phyloP scores from a whole-genome alignment of 2,888 invertebrate species.

The Brassicogethes aeneus region DNA sequence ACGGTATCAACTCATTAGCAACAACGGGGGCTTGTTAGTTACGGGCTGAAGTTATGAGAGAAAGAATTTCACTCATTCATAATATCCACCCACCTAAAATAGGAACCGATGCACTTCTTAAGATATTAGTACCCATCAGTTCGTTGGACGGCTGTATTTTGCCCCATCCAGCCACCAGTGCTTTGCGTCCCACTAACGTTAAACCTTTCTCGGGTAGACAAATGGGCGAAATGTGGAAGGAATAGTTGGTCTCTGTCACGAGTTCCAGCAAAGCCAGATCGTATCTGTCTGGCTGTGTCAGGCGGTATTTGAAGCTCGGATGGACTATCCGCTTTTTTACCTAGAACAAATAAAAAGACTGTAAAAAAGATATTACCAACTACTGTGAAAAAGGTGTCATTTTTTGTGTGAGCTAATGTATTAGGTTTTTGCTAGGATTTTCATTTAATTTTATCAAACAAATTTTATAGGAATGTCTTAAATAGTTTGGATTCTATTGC shows the following conservation, averaged over 20 bases:
- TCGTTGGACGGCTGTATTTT: conserved; percentile 65
- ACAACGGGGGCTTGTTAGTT: no score
- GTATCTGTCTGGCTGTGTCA: conserved; percentile 75
- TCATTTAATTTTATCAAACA: no score
- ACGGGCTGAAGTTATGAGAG: no score
- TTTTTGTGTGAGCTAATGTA: no score
- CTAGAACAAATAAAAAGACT: conserved; percentile 30
- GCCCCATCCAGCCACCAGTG: conserved; percentile 75
- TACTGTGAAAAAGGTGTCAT: no score
- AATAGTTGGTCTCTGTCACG: conserved; percentile 51
- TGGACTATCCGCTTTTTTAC: conserved; percentile 69
- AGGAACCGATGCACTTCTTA: conserved; percentile 73
- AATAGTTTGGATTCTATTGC: no score
- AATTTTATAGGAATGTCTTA: no score
- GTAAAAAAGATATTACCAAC: no score
- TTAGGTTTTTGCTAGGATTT: no score
- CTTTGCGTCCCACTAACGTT: conserved; percentile 46
- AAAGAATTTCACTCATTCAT: no score
- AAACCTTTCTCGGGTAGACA: conserved; percentile 55
- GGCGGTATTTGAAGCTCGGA: conserved; percentile 69
- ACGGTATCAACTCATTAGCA: no score
- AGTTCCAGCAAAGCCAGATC: conserved; percentile 68
- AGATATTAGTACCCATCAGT: conserved; percentile 70
- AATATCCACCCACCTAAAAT: conserved; percentile 61
- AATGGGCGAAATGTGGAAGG: conserved; percentile 64